phyloP scores from a whole-genome alignment of 2,888 invertebrate species.

The Drosophila multiciliata region DNA sequence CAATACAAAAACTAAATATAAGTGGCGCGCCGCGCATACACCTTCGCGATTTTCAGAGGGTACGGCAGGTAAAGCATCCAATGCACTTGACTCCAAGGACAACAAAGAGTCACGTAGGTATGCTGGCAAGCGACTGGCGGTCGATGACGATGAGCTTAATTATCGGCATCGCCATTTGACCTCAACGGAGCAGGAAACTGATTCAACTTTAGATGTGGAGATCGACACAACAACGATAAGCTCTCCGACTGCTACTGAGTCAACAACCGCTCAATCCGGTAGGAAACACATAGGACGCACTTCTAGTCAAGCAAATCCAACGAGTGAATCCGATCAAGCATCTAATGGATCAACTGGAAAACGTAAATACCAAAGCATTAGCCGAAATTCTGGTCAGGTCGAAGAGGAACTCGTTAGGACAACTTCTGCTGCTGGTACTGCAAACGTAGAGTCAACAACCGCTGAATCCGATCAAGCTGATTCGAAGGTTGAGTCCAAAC shows the following conservation, averaged over 20 bases:
- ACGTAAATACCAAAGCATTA: background rate
- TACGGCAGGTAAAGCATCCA: conserved; percentile 12
- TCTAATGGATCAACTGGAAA: background rate
- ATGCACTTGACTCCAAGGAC: conserved; percentile 39
- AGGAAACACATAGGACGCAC: background rate
- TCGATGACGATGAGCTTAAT: conserved; percentile 26
- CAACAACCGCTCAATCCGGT: background rate
- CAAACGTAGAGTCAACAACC: background rate
- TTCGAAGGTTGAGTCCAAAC: background rate
- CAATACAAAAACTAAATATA: conserved; percentile 34
- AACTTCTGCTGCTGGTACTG: background rate
- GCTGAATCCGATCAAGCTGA: background rate
- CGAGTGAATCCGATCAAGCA: background rate
- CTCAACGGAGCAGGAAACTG: conserved; percentile 35
- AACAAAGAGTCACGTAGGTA: conserved; percentile 67
- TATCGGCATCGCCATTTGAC: conserved; percentile 57
- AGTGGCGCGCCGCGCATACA: conserved; percentile 49
- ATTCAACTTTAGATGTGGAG: background rate
- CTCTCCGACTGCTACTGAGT: too few species aligned
- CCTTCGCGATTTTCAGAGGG: conserved; percentile 35
- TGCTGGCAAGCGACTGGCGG: conserved; percentile 71
- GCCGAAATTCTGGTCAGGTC: background rate
- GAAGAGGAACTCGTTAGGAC: too few species aligned
- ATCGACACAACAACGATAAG: conserved; percentile 4
- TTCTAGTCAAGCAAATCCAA: background rate